Evolutionary conservation across 2,888 invertebrate genomes (phyloP), one percentile per base, ranked within the genome.

Genomic region (Bugula neritina): DNA sequence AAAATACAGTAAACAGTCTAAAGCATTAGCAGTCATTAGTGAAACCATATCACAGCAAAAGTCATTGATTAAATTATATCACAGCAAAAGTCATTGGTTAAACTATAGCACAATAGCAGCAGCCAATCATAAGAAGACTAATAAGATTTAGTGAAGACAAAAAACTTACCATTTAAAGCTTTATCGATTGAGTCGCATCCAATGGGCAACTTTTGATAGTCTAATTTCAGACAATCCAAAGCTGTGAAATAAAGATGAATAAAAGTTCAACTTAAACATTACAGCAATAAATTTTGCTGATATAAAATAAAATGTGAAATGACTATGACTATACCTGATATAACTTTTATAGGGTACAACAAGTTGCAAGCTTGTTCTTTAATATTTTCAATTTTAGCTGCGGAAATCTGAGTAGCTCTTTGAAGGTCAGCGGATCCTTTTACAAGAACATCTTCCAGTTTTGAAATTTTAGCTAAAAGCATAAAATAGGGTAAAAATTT

Each of bases 161-260:
- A n/a, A n/a, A 43, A 10, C 43, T 43, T 43, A 43, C 43, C 63
- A 25, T 34, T 13, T 31, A 63, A 31, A 13, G 27, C 25, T 13
- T 63, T 63, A 63, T 63, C 63, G 10, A 63, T 63, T 13, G 25
- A 13, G 5, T 63, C 63, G 31, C 63, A 63, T 63, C 63, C 63
- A 25, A 27, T 63, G 10, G 63, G 63, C 13, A 63, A 10, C 31
- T 31, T 63, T 10, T 25, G 31, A 25, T 21, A 25, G 5, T 2
- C 2, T 31, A 31, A 25, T 13, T 63, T 63, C 63, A 25, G n/a
- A 3, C 63, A 17, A 34, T 63, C 63, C 21, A 63, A 34, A 13
- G 31, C 63, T 63, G 27, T 17, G n/a, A 52, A 52, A 17, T 52
- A 52, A 52, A 52, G 52, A 10, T 52, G 52, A 10, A 52, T 52